These are phyloP conservation scores for Zosterops hypoxanthus DNA, from an alignment of 2,113 vertebrate species.

Conservation along the genomic window DNA sequence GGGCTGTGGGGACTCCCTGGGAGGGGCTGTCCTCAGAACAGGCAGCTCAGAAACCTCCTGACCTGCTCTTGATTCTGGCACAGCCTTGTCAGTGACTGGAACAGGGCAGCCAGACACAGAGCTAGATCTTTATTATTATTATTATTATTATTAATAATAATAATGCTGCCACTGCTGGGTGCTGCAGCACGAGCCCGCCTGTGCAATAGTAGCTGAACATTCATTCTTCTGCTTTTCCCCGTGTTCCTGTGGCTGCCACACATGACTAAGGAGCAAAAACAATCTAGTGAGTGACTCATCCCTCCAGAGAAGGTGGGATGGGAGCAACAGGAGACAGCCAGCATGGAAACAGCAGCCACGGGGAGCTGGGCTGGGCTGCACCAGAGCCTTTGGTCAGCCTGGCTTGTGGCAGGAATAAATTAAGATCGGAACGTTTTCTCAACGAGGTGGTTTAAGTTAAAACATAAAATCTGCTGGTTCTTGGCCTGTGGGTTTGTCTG, in stretches of 20 bases:
- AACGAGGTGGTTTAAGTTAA: neutral
- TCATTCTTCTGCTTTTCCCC: neutral
- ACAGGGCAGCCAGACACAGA: neutral
- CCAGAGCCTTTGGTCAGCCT: neutral
- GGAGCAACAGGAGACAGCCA: neutral
- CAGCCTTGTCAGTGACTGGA: neutral
- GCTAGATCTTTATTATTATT: neutral
- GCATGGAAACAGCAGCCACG: neutral
- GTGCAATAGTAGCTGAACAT: neutral
- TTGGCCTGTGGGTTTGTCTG: neutral
- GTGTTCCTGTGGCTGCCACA: neutral
- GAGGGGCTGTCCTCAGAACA: neutral
- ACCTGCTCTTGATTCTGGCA: neutral
- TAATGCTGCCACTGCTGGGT: neutral
- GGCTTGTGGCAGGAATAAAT: neutral
- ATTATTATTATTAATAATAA: too few species aligned
- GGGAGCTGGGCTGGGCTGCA: neutral
- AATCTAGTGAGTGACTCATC: slow-evolving; percentile 49
- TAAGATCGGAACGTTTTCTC: rapidly evolving
- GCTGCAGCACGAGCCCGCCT: neutral
- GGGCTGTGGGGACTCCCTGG: neutral
- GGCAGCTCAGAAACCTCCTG: neutral
- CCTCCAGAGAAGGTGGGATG: slow-evolving; percentile 9
- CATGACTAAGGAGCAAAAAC: slow-evolving; percentile 43
- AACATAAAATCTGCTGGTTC: neutral